Evolutionary conservation across 2,113 vertebrate species (phyloP).

Genomic region (Hemichromis elongatus): DNA sequence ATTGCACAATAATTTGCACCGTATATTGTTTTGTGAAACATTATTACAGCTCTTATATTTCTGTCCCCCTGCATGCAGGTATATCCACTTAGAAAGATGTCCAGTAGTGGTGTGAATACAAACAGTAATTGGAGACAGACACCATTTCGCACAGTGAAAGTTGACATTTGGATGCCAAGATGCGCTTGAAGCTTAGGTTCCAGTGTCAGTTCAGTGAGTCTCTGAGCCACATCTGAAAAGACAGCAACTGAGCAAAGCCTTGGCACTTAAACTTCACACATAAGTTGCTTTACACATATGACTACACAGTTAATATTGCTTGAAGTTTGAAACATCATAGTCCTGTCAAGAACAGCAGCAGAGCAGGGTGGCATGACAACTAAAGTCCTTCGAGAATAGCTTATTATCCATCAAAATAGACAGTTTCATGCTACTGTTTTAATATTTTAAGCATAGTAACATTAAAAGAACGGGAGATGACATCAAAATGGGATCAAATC

Average conservation of each 20-base stretch:
- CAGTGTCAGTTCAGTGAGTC: neutral
- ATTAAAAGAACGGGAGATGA: neutral
- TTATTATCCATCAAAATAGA: neutral
- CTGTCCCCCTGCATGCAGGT: neutral
- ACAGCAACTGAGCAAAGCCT: neutral
- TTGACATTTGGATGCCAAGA: neutral
- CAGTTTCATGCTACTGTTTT: neutral
- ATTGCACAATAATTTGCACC: neutral
- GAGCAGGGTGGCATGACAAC: neutral
- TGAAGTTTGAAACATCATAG: neutral
- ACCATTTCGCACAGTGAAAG: neutral
- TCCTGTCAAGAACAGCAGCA: neutral
- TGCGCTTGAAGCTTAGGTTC: neutral
- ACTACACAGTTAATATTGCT: neutral
- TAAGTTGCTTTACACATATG: neutral
- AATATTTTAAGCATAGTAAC: neutral
- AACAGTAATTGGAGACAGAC: neutral
- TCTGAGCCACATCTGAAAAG: neutral
- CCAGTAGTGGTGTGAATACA: neutral
- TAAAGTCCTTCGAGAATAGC: neutral
- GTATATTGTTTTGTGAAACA: neutral
- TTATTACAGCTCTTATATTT: neutral
- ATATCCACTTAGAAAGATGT: neutral
- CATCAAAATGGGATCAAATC: neutral
- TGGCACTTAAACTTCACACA: neutral